These are phyloP conservation scores for Campoletis sonorensis DNA, from an alignment of 1,140 invertebrate species.

Conservation along the genomic window DNA sequence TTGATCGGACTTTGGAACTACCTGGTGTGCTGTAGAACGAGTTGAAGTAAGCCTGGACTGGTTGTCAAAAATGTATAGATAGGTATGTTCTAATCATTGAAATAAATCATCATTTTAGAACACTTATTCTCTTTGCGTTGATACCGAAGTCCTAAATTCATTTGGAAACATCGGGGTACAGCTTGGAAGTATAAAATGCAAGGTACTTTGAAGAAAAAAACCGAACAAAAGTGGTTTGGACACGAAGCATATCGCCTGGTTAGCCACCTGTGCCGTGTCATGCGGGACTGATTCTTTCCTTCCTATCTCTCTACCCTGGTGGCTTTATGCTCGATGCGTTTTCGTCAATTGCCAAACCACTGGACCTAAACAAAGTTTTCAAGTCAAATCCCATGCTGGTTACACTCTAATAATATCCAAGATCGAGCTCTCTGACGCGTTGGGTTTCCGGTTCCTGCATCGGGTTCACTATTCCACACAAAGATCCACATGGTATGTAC, in stretches of 20 bases:
- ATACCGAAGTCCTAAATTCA: too few relatives aligned
- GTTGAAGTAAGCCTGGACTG: neutral
- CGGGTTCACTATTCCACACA: neutral
- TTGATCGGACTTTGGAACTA: neutral
- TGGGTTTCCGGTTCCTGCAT: constrained; percentile 5
- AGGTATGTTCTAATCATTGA: neutral
- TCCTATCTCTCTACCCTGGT: constrained; percentile 31
- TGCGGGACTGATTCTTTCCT: constrained; percentile 34
- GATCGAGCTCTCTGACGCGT: neutral
- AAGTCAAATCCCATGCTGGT: neutral
- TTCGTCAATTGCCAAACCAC: constrained; percentile 6
- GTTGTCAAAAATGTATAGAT: neutral
- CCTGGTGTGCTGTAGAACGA: neutral
- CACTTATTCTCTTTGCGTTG: too few relatives aligned
- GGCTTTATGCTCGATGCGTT: neutral
- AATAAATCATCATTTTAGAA: neutral
- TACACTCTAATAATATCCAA: neutral
- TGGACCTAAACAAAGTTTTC: neutral
- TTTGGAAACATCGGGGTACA: neutral
- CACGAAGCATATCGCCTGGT: constrained; percentile 23
- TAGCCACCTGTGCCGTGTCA: constrained; percentile 46
- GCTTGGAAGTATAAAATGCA: constrained; percentile 18
- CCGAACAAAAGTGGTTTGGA: constrained; percentile 4
- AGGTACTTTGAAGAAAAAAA: neutral
- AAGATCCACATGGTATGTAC: neutral